These are phyloP conservation scores for Sapayoa aenigma DNA, from an alignment of 2,113 vertebrate species.

Conservation along the genomic window DNA sequence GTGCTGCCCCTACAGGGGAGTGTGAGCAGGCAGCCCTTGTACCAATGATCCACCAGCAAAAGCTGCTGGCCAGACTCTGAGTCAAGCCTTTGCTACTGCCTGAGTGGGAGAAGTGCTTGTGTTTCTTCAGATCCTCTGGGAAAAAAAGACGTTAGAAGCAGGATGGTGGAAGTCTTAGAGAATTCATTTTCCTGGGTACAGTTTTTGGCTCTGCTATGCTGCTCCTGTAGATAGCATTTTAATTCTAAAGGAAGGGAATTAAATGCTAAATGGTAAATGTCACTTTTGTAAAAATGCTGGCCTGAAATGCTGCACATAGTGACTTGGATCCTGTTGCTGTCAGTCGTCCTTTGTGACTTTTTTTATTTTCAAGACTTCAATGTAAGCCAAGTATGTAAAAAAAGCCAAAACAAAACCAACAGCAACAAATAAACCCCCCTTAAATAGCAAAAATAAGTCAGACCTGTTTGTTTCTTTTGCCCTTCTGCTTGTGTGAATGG, in stretches of 20 bases:
- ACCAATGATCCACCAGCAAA: background rate
- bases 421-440: background rate
- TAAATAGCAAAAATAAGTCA: background rate
- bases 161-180: background rate
- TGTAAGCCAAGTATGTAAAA: background rate
- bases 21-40: background rate
- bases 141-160: background rate
- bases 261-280: background rate
- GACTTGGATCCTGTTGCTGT: background rate
- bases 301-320: background rate
- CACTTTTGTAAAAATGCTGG: background rate
- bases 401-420: background rate
- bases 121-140: background rate
- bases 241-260: background rate
- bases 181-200: background rate
- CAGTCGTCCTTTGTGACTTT: background rate
- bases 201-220: background rate
- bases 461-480: background rate
- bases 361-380: background rate
- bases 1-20: background rate
- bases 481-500: background rate
- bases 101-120: background rate
- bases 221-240: background rate
- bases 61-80: background rate
- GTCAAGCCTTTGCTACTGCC: background rate